Evolutionary conservation across 1,140 invertebrate genomes (phyloP), one percentile per base, ranked within the genome.

Genomic region (Diplogasteroides magnus): DNA sequence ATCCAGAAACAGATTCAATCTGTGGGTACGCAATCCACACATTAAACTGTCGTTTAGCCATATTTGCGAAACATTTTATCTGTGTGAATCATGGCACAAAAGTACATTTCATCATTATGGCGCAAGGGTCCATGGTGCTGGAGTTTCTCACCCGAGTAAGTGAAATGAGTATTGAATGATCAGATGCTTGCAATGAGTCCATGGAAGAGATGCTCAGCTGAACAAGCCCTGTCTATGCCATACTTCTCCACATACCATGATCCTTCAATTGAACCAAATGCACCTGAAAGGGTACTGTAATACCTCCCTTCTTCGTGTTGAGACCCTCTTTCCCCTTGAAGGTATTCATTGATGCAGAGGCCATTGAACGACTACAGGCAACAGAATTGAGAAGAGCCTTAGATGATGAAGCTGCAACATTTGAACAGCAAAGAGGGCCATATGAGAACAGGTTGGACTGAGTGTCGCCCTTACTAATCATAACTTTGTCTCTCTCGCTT

Each of bases 201-300:
- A 0, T 75, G 74, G 74, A 69, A 61, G 37, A 61, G 76, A 25
- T 64, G 64, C 55, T 71, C 73, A 25, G 76, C 76, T 19, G 76
- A 77, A 31, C 55, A 78, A 59, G 77, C 77, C 56, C 76, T 77
- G 1, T 31, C 48, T 15, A 74, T 73, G 64, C 76, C 76, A 2
- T 77, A 79, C 67, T 61, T 77, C 27, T 59, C 48, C 13, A 55
- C 63, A 11, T 77, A 77, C 55, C 76, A 77, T 62, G 77, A 77
- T 31, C 75, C 75, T 2, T 37, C 31, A 15, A 69, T 71, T 27
- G 76, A 77, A 61, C 76, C 76, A 11, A 57, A 59, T 14, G 70
- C 67, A 59, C 71, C 61, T 26, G 37, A 37, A 25, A 68, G 64
- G 74, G 74, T 13, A 28, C n/a, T n/a, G n/a, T n/a, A n/a, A n/a